A percentile compares a stretch with the other conserved stretches of the same genome.
These are phyloP conservation scores for Chlorops oryzae DNA, from an alignment of 1,140 invertebrate species.

Conservation along the genomic window DNA sequence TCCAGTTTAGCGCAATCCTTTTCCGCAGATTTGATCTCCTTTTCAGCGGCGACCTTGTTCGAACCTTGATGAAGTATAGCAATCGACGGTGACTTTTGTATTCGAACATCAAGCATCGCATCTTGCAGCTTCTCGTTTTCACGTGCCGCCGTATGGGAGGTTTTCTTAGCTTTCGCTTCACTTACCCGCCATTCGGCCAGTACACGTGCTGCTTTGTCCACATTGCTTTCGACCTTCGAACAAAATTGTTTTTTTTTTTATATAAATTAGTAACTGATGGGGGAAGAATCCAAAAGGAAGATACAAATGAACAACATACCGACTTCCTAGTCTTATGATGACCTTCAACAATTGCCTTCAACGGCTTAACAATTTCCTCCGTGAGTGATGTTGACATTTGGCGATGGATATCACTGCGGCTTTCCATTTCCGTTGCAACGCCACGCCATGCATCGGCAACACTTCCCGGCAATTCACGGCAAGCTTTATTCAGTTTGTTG, in stretches of 20 bases:
- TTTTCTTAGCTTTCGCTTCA: conserved; percentile 80
- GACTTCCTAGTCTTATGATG: conserved; percentile 72
- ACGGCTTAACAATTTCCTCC: conserved; percentile 85
- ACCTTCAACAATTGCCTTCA: conserved; percentile 63
- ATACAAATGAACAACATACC: conserved; percentile 45
- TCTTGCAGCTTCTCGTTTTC: conserved; percentile 88
- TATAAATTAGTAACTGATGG: background rate
- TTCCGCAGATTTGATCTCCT: conserved; percentile 49
- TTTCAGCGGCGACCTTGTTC: conserved; percentile 42
- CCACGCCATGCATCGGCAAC: conserved; percentile 84
- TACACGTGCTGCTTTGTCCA: conserved; percentile 78
- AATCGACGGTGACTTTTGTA: conserved; percentile 48
- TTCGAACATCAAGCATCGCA: conserved; percentile 52
- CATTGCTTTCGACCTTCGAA: conserved; percentile 64
- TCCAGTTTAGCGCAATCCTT: conserved; percentile 66
- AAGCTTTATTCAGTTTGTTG: conserved; percentile 75
- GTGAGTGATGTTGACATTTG: conserved; percentile 68
- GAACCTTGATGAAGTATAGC: conserved; percentile 48
- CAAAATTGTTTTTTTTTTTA: background rate
- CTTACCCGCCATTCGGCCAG: conserved; percentile 77
- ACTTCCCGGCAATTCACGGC: conserved; percentile 70
- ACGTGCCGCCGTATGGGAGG: conserved; percentile 72
- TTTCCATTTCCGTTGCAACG: conserved; percentile 84
- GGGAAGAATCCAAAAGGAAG: background rate
- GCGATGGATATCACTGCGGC: conserved; percentile 80